Evolutionary conservation across 1,140 invertebrate species (phyloP), one percentile per base, ranked within the genome.

Genomic region (Drosophila ficusphila): DNA sequence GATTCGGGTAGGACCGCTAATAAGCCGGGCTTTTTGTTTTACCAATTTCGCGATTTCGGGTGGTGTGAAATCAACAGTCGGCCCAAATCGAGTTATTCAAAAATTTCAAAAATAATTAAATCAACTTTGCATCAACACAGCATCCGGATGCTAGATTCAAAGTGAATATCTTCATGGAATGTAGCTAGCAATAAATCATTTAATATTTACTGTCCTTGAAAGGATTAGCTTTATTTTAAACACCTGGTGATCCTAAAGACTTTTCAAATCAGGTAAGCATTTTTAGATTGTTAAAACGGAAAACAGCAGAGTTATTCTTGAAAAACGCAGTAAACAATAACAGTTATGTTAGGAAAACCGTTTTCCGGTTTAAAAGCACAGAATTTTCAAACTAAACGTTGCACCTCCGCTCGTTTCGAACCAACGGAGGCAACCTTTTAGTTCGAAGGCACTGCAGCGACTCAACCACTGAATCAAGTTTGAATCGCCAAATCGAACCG

Each of bases 1-100:
- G 41, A 70, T 57, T 69, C 25, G 25, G 54, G 25, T 48, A 23
- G 29, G 27, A 12, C 29, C 16, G 25, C 57, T 54, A 64, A 73
- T 72, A 57, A 73, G 48, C 42, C 33, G 57, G 23, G 16, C 18
- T 39, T 57, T 29, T 38, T 34, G 25, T 54, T 31, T 44, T 23
- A 31, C 19, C 2, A 7, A 23, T 25, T 41, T 25, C n/a, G 1
- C 11, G 4, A 8, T 16, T 27, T 39, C 11, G 34, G 11, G n/a
- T 29, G 23, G 33, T 19, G 16, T 25, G 41, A 27, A 27, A 14
- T 44, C 23, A 44, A 44, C 42, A 9, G 42, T 27, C 23, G 33
- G 14, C 16, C 27, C 31, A 34, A 42, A 70, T 57, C 16, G 16
- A 48, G 42, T 69, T 68, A 27, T 27, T n/a, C n/a, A n/a, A n/a